Conservation (phyloP, 1,140 invertebrate species). For the Frieseomelitta varia region DNA sequence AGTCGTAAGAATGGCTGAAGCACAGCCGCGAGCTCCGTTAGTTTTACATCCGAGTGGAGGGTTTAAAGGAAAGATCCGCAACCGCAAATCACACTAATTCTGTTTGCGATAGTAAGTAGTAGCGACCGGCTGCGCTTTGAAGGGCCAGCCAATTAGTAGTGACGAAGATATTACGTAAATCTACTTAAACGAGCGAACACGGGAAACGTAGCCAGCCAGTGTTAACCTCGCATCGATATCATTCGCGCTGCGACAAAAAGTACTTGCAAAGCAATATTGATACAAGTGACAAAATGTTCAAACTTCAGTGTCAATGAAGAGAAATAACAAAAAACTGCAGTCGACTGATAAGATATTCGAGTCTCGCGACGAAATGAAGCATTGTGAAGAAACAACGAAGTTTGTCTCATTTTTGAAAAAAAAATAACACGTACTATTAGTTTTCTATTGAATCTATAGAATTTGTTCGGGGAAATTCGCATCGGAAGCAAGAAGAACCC, state of each 20-base stretch:
- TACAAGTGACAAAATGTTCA: background rate
- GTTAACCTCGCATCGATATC: background rate
- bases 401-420: no score
- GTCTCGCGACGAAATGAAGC: no score
- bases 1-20: background rate
- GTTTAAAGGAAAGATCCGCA: conserved; percentile 6
- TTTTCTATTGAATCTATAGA: no score
- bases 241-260: background rate
- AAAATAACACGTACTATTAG: no score
- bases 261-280: background rate
- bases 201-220: no score
- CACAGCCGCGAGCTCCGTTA: background rate
- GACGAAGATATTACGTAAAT: conserved; percentile 25
- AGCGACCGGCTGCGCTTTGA: conserved; percentile 13
- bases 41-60: background rate
- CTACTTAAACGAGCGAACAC: background rate
- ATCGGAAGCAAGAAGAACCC: background rate
- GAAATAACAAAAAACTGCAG: no score
- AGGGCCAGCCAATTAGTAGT: conserved; percentile 30
- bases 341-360: no score
- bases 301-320: background rate
- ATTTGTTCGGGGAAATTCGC: background rate
- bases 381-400: no score
- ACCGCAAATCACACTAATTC: conserved; percentile 21
- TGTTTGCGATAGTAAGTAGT: conserved; percentile 16